Conservation (phyloP, 2,113 vertebrate species). For the Platysteira castanea region DNA sequence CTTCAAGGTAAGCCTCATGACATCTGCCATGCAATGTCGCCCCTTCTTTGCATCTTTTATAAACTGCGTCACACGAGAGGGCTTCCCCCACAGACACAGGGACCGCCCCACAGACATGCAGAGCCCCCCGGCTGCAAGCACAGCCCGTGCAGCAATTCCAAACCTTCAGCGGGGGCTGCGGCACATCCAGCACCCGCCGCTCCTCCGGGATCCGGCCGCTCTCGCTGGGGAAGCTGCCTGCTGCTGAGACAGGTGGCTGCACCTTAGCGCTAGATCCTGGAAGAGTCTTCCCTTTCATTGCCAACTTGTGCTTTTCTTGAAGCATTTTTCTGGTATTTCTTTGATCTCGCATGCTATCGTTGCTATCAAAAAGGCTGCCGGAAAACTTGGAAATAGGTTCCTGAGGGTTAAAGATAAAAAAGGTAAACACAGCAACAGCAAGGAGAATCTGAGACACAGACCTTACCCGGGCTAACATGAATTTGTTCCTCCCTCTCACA, state of each 20-base stretch:
- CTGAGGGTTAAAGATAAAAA: constrained; percentile 46
- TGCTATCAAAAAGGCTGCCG: constrained; percentile 46
- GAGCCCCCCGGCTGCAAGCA: not conserved
- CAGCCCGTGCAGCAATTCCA: not conserved
- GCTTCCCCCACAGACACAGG: not conserved
- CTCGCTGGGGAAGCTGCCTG: not conserved
- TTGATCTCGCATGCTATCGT: not conserved
- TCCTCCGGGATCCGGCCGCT: not conserved
- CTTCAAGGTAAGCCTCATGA: not conserved
- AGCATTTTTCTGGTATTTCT: constrained; percentile 24
- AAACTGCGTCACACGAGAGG: not conserved
- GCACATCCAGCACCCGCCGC: not conserved
- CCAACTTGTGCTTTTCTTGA: constrained; percentile 58
- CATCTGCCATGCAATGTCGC: not conserved
- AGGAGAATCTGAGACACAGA: not conserved
- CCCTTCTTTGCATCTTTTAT: not conserved
- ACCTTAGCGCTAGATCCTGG: constrained; percentile 25
- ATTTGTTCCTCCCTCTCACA: not conserved
- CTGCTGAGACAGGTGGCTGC: not conserved
- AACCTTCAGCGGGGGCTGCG: constrained; percentile 31
- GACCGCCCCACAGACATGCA: not conserved
- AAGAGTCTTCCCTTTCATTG: constrained; percentile 23
- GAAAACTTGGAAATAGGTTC: constrained; percentile 65
- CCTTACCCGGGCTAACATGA: fast-evolving
- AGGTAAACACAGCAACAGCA: not conserved